phyloP scores from a whole-genome alignment of 2,113 vertebrate genomes.

The Mugil cephalus region DNA sequence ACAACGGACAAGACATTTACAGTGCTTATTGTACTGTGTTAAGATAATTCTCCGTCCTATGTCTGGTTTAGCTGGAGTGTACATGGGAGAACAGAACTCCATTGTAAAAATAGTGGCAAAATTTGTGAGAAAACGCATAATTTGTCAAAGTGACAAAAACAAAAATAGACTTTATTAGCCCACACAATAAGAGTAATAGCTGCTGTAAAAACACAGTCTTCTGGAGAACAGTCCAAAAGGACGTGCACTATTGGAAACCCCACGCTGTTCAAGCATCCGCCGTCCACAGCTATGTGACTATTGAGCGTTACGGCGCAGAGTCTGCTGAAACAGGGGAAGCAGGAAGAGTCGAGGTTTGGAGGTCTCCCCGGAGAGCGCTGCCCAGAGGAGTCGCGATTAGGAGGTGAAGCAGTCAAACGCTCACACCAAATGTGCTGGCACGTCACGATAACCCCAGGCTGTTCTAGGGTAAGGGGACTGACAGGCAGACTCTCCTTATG shows the following conservation, averaged over 20 bases:
- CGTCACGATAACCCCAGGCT: conserved; percentile 88
- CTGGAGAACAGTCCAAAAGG: not conserved
- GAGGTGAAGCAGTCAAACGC: conserved; percentile 88
- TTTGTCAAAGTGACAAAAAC: not conserved
- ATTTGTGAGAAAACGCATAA: not conserved
- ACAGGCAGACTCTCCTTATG: conserved; percentile 88
- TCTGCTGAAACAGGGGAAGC: conserved; percentile 42
- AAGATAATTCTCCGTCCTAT: no score
- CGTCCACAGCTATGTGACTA: conserved; percentile 38
- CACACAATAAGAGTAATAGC: not conserved
- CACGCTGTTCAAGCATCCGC: conserved; percentile 27
- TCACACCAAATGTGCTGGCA: conserved; percentile 86
- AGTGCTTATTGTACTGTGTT: no score
- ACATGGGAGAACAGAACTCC: no score
- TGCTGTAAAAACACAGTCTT: conserved; percentile 5
- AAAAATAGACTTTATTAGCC: no score
- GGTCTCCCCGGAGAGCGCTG: conserved; percentile 81
- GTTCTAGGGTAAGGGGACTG: conserved; percentile 85
- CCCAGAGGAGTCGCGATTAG: conserved; percentile 87
- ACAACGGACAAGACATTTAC: no score
- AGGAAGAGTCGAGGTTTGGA: conserved; percentile 63
- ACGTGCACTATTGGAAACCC: conserved; percentile 19
- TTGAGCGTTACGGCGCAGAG: conserved; percentile 45
- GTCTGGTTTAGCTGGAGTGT: no score
- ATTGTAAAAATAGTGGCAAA: not conserved